phyloP scores from a whole-genome alignment of 2,113 vertebrate species.

The Gobio gobio region DNA sequence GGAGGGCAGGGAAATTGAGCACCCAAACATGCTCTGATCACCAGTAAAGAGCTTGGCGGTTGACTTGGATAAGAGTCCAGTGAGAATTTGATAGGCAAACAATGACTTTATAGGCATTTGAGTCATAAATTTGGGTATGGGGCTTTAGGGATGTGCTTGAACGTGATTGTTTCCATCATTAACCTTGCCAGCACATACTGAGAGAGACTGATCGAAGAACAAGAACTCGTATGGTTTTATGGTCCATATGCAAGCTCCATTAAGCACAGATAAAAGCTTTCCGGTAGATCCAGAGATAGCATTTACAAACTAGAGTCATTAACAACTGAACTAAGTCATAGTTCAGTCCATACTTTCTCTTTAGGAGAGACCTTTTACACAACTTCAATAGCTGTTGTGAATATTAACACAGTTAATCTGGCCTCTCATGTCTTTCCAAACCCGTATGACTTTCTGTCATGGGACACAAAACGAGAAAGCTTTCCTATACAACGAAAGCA shows the following conservation, averaged over 20 bases:
- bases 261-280: constrained; percentile 7
- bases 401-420: background rate
- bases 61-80: background rate
- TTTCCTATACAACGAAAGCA: background rate
- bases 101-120: background rate
- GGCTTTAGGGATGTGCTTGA: constrained; percentile 17
- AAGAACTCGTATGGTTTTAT: background rate
- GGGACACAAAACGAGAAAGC: no score
- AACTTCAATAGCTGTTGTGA: background rate
- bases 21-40: background rate
- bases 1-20: background rate
- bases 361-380: background rate
- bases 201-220: background rate
- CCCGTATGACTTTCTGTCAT: background rate
- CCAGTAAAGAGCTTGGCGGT: background rate
- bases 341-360: background rate
- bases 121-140: background rate
- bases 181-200: background rate
- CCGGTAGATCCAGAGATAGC: background rate
- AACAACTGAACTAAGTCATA: background rate
- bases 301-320: background rate
- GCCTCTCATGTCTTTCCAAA: background rate
- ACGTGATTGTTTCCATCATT: background rate
- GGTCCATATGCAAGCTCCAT: background rate
- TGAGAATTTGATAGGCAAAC: constrained; percentile 13